phyloP scores from a whole-genome alignment of 2,888 invertebrate genomes.

The Athripsodes cinereus region DNA sequence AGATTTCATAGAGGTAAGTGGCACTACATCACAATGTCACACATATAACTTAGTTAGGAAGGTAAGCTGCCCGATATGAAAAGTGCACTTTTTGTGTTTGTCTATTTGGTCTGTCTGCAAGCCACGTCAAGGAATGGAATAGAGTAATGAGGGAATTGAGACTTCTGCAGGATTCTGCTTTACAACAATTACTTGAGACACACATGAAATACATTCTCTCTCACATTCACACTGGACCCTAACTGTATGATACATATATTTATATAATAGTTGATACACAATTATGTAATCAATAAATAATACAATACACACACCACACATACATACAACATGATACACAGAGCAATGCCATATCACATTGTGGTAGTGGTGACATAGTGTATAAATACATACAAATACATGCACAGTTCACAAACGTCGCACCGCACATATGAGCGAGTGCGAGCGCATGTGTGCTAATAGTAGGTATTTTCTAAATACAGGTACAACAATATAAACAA shows the following conservation, averaged over 20 bases:
- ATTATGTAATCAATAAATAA: conserved; percentile 12
- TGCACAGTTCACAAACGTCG: not conserved
- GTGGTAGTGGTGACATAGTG: not conserved
- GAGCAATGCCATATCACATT: not conserved
- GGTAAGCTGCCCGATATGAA: too few relatives aligned
- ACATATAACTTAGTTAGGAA: too few relatives aligned
- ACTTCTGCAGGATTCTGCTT: conserved; percentile 26
- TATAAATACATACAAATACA: conserved; percentile 13
- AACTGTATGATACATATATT: conserved; percentile 16
- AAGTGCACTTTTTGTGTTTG: too few relatives aligned
- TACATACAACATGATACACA: conserved; percentile 11
- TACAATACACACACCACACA: too few relatives aligned
- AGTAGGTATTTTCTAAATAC: not conserved
- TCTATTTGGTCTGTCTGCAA: not conserved
- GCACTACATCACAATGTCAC: too few relatives aligned
- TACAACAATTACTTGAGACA: conserved; percentile 10
- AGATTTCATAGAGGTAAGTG: not conserved
- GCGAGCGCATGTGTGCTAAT: not conserved
- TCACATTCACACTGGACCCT: conserved; percentile 19
- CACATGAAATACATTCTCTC: conserved; percentile 6
- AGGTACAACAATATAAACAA: conserved; percentile 19
- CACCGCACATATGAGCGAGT: not conserved
- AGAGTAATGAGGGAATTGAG: conserved; percentile 25
- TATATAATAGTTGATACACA: conserved; percentile 8
- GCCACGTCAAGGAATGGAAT: conserved; percentile 24